phyloP scores from a whole-genome alignment of 2,888 invertebrate species.

The Eupithecia subfuscata region DNA sequence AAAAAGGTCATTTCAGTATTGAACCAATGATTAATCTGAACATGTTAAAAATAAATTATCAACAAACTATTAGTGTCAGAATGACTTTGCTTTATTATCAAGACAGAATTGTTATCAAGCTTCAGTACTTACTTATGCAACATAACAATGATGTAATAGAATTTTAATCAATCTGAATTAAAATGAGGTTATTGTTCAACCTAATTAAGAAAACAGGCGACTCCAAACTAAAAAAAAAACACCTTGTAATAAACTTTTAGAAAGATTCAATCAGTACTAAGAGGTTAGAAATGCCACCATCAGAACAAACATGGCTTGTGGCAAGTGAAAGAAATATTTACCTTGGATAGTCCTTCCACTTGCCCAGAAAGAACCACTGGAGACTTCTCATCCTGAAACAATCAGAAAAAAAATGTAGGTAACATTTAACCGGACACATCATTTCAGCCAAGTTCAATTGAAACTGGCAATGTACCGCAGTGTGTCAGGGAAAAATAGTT shows the following conservation, averaged over 20 bases:
- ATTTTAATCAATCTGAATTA: conserved; percentile 27
- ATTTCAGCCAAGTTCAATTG: not conserved
- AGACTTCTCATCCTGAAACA: conserved; percentile 83
- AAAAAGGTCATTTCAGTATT: not conserved
- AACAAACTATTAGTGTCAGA: not conserved
- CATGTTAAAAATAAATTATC: not conserved
- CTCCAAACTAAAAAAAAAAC: not conserved
- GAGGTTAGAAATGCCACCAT: not conserved
- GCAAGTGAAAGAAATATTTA: conserved; percentile 58
- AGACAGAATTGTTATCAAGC: not conserved
- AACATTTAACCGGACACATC: not conserved
- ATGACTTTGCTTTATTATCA: conserved; percentile 26
- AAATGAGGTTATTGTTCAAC: not conserved
- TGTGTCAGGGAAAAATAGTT: not conserved
- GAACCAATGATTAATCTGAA: not conserved
- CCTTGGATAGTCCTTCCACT: conserved; percentile 90
- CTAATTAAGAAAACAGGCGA: not conserved
- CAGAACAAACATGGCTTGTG: not conserved
- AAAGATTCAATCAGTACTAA: not conserved
- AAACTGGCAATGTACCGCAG: not conserved
- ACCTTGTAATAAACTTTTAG: not conserved
- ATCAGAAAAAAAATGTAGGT: not conserved
- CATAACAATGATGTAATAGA: conserved; percentile 31
- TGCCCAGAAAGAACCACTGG: conserved; percentile 92
- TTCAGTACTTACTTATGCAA: not conserved